Conservation (phyloP, 2,113 vertebrate species). For the human (Homo sapiens) region GRCh38 chr1:114399501-114400000, state of each 20-base stretch:
- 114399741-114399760: background rate
- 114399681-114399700: background rate
- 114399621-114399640: slow-evolving; percentile 51
- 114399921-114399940: background rate
- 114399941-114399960: background rate
- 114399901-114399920: background rate
- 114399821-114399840: background rate
- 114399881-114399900: background rate
- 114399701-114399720: background rate
- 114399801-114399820: background rate
- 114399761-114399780: slow-evolving; percentile 26
- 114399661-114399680: slow-evolving; percentile 23
- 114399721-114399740: background rate
- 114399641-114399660: slow-evolving; percentile 17
- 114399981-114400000: background rate
- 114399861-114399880: background rate
- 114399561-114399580: slow-evolving; percentile 97
- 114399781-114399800: background rate
- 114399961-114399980: background rate
- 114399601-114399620: slow-evolving; percentile 93
- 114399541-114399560: slow-evolving; percentile 96
- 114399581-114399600: slow-evolving; percentile 99
- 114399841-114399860: background rate
- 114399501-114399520: slow-evolving; percentile 93
- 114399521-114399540: slow-evolving; percentile 96